These are phyloP conservation scores for Cephalotes varians DNA, from an alignment of 2,888 invertebrate genomes.

Conservation along the genomic window DNA sequence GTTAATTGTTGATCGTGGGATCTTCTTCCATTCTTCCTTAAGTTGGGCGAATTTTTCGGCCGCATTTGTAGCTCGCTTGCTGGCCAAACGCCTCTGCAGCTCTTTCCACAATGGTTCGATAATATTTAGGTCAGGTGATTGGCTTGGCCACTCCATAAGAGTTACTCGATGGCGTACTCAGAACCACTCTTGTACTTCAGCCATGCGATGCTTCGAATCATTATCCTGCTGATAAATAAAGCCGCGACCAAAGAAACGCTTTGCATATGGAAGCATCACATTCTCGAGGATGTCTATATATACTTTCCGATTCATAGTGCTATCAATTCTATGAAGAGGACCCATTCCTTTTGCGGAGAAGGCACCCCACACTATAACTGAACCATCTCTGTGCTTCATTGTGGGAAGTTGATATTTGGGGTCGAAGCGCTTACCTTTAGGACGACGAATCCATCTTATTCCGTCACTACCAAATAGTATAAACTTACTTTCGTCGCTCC, in stretches of 20 bases:
- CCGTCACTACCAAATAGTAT: slow-evolving; percentile 39
- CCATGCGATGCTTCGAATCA: slow-evolving; percentile 48
- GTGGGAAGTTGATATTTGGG: slow-evolving; percentile 30
- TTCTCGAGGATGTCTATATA: slow-evolving; percentile 41
- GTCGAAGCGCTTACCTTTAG: slow-evolving; percentile 22
- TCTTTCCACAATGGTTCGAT: slow-evolving; percentile 53
- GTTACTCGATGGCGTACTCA: too few relatives aligned
- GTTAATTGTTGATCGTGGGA: slow-evolving; percentile 23
- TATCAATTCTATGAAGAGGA: slow-evolving; percentile 35
- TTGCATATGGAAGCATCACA: background rate
- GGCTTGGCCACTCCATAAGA: background rate
- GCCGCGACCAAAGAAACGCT: background rate
- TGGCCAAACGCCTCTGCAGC: slow-evolving; percentile 24
- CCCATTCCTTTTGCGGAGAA: slow-evolving; percentile 37
- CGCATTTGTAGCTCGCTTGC: slow-evolving; percentile 41
- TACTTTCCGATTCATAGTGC: slow-evolving; percentile 34
- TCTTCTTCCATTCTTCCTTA: slow-evolving; percentile 31
- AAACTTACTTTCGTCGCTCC: slow-evolving; percentile 49
- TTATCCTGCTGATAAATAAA: slow-evolving; percentile 56
- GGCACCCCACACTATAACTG: slow-evolving; percentile 35
- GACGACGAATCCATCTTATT: slow-evolving; percentile 29
- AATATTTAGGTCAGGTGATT: slow-evolving; percentile 46
- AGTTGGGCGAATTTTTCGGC: slow-evolving; percentile 39
- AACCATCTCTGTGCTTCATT: slow-evolving; percentile 39
- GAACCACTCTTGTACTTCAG: background rate